Evolutionary conservation across 2,113 vertebrate species (phyloP).

Genomic region (Falcunculus frontatus): DNA sequence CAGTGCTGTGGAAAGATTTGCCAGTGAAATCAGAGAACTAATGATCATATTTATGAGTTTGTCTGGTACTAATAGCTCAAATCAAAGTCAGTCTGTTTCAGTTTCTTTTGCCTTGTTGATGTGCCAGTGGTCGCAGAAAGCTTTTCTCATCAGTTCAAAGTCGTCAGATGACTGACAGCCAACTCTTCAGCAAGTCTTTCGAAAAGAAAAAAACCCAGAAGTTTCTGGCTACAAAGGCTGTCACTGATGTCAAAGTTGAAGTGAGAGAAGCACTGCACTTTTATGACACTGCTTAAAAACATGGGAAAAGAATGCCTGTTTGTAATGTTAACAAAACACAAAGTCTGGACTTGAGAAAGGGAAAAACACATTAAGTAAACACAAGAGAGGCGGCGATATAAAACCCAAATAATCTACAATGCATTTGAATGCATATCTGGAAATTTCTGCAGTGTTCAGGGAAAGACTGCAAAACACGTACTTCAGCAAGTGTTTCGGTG

Average conservation of each 20-base stretch:
- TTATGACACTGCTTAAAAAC: not conserved
- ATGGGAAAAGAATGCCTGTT: not conserved
- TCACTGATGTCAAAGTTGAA: not conserved
- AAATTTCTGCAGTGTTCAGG: not conserved
- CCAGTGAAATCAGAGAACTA: conserved; percentile 33
- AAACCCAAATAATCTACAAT: not conserved
- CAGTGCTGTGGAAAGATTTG: conserved; percentile 1
- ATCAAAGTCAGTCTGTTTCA: conserved; percentile 14
- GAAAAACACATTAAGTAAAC: not conserved
- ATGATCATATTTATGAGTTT: not conserved
- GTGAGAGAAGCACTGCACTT: not conserved
- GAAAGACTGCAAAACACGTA: not conserved
- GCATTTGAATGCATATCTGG: not conserved
- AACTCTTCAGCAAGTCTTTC: not conserved
- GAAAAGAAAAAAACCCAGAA: not conserved
- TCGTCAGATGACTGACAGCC: not conserved
- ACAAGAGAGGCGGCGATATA: not conserved
- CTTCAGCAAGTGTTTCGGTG: not conserved
- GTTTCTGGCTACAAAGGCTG: not conserved
- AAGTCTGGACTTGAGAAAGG: not conserved
- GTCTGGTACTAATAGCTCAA: conserved; percentile 1
- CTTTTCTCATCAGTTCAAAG: not conserved
- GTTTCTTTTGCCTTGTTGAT: not conserved
- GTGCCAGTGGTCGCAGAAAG: not conserved
- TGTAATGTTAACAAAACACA: not conserved